phyloP scores from a whole-genome alignment of 2,797 vertebrate species.

The Poeciliopsis turneri region DNA sequence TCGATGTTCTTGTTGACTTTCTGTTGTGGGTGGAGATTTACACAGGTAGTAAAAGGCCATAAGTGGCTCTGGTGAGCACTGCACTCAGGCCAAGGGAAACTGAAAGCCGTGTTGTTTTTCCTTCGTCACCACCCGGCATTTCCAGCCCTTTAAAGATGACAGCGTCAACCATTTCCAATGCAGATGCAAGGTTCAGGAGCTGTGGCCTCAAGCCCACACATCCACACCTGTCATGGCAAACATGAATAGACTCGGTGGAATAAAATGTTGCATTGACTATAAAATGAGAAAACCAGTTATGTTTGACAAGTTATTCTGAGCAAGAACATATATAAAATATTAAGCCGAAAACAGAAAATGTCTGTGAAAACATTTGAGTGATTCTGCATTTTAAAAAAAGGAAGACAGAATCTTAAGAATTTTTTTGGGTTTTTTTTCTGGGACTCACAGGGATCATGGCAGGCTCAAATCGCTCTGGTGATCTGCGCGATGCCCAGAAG shows the following conservation, averaged over 20 bases:
- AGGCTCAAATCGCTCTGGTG: conserved; percentile 96
- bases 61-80: too few relatives aligned
- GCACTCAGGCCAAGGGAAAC: too few relatives aligned
- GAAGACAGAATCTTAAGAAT: not conserved
- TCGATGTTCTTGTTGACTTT: too few relatives aligned
- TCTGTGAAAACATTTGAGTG: not conserved
- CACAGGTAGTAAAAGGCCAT: too few relatives aligned
- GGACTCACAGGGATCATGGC: conserved; percentile 93
- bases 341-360: not conserved
- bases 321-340: not conserved
- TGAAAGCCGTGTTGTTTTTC: too few relatives aligned
- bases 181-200: not conserved
- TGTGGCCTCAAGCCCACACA: not conserved
- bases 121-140: too few relatives aligned
- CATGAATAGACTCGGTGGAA: not conserved
- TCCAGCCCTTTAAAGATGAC: too few relatives aligned
- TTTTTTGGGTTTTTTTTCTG: not conserved
- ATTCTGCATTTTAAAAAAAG: not conserved
- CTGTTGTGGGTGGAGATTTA: too few relatives aligned
- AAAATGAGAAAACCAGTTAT: not conserved
- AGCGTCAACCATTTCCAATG: not conserved
- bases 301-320: not conserved
- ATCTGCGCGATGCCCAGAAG: conserved; percentile 95
- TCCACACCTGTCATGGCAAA: not conserved
- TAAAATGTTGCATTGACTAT: not conserved